Base-by-base conservation (phyloP, 2,888 invertebrate species). In the Stenchaetothrips biformis region DNA sequence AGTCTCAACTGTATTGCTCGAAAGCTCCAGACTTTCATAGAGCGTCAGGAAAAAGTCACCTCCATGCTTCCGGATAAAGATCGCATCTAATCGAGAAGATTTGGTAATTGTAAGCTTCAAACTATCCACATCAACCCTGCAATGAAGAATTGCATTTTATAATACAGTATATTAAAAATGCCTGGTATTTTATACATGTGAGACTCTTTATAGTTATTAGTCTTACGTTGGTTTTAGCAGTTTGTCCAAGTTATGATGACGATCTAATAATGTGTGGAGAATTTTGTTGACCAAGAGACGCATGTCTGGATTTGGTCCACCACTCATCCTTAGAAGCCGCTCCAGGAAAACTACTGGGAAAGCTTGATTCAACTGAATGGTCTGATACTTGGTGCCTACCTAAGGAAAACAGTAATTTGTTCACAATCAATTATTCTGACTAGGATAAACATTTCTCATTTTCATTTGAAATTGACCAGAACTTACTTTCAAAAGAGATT, bases 361-460 rank as follows among this genome's bases (percentile, higher is more conserved):
- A 8, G 98, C 97, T 84, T 96, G 96, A 85, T 95, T 94, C 85
- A 98, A 91, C 85, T 96, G 95, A 78, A 94, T 92, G 0, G 97
- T 97, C 84, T 94, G 93, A 88, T 99, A 99, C 85, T 98, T 98
- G 0, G 96, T 96, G 82, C 98, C 98, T 83, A 99, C 96, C 94
- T 95, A 85, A 18, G 85, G n/a, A 48, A 78, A 77, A 78, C 21
- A 4, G 21, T n/a, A 78, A 25, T 18, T 79, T 59, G 25, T 18
- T 25, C 77, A 67, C 21, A 77, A 27, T n/a, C 6, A 77, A 78
- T 78, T 18, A 25, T 4, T 18, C 1, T 21, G 18, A 27, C 18
- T 3, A 21, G 27, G n/a, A 27, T 78, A 2, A 78, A 18, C n/a
- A n/a, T n/a, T n/a, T 18, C 25, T 79, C 4, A 62, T n/a, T 67